Conservation (phyloP, 2,113 vertebrate species). For the Progne subis region DNA sequence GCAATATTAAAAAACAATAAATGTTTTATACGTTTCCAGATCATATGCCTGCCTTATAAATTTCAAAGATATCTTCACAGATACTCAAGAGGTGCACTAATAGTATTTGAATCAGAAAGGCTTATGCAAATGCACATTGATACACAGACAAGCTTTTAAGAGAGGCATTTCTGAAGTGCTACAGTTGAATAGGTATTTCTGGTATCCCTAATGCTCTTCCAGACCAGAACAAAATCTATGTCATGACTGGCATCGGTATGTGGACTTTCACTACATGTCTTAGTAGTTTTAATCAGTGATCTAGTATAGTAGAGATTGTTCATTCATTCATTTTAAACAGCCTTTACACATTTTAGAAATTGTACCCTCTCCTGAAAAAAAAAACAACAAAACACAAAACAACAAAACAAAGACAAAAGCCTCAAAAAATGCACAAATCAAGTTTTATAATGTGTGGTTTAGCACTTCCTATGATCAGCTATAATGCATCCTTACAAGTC, state of each 20-base stretch:
- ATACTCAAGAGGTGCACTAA: neutral
- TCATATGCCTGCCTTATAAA: neutral
- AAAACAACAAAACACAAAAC: neutral
- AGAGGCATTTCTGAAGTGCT: neutral
- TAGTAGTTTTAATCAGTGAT: neutral
- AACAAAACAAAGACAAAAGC: neutral
- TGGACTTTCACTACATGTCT: neutral
- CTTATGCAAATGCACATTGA: neutral
- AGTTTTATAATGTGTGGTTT: neutral
- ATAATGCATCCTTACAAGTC: neutral
- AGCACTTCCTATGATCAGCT: neutral
- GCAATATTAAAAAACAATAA: neutral
- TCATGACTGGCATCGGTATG: neutral
- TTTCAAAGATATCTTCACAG: neutral
- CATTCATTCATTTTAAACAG: neutral
- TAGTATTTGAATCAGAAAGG: neutral
- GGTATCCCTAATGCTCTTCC: neutral
- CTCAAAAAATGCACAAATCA: neutral
- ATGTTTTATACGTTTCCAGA: neutral
- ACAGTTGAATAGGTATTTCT: neutral
- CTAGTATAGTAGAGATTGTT: neutral
- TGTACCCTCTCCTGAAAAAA: neutral
- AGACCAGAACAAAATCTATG: neutral
- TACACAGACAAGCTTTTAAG: neutral
- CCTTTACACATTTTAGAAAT: neutral